These are phyloP conservation scores for Danio albolineatus DNA, from an alignment of 2,797 vertebrate species.

Conservation along the genomic window DNA sequence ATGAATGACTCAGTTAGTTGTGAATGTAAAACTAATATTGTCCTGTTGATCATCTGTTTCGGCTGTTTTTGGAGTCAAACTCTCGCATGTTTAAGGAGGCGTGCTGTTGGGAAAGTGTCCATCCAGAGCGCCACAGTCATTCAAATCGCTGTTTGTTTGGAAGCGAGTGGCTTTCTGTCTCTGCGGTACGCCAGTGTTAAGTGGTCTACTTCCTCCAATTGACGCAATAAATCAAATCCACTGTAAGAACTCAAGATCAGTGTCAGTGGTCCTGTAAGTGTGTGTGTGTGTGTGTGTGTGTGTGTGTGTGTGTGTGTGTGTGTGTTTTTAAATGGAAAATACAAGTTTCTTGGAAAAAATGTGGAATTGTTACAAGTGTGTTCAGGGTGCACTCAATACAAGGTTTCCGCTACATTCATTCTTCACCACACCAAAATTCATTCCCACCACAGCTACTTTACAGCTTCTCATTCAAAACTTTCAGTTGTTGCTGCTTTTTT, in stretches of 20 bases:
- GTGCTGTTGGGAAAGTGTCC: conserved; percentile 46
- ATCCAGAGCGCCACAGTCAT: conserved; percentile 26
- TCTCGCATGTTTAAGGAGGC: conserved; percentile 15
- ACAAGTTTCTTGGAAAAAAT: not conserved
- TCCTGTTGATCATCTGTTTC: conserved; percentile 8
- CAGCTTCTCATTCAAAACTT: too few relatives aligned
- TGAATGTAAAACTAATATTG: conserved; percentile 28
- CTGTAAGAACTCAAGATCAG: not conserved
- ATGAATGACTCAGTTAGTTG: conserved; percentile 27
- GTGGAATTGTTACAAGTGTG: not conserved
- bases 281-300: not conserved
- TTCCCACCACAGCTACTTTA: too few relatives aligned
- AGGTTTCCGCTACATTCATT: too few relatives aligned
- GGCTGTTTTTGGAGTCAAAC: conserved; percentile 21
- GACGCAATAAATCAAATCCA: not conserved
- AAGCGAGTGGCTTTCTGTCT: conserved; percentile 22
- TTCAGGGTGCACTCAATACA: too few relatives aligned
- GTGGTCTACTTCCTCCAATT: not conserved
- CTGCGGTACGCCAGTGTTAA: not conserved
- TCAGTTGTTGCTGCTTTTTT: too few relatives aligned
- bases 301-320: not conserved
- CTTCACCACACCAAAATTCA: too few relatives aligned
- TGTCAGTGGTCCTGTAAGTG: not conserved
- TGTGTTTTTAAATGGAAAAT: not conserved
- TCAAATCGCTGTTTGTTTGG: conserved; percentile 31